Base-by-base conservation (phyloP, 64 coral and sea anemone species). In the Stichodactyla mertensii region DNA sequence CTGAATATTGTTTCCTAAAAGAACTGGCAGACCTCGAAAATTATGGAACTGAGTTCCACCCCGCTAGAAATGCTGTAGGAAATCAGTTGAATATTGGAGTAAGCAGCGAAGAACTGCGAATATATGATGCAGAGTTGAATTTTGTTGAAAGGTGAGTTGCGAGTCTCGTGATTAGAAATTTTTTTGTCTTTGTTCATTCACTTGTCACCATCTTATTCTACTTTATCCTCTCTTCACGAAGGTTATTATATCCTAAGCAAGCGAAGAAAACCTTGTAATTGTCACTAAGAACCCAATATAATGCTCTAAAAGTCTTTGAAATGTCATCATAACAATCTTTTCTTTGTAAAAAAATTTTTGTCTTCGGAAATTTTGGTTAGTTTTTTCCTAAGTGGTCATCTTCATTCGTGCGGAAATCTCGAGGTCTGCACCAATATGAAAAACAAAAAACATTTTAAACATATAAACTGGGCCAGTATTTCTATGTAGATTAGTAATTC, bases 31-130 rank as follows among this genome's bases (percentile, higher is more conserved):
- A 69, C 20, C 67, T 99, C 61, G 97, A 99, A 84, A 88, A 94
- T 79, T 99, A 92, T 55, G 97, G 97, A 69, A 92, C 91, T 27
- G 97, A 99, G 67, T 95, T 92, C 57, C 93, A 99, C 82, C 61
- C 86, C 6, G 97, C 88, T 10, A 99, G 92, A 77, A 92, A 88
- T 54, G 69, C 83, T 16, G 87, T 60, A n/a, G 91, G 90, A 56
- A 53, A 64, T 15, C 18, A 87, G 1, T 56, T 91, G 27, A 79
- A 94, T 78, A 90, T 99, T 61, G 97, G 97, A 54, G 93, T 95
- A 77, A 92, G 97, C 81, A 92, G 93, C 62, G 91, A 95, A 56
- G 97, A 94, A 51, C 87, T 99, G 16, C 88, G 79, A 71, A 92
- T 92, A 31, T 99, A 86, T 85, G 93, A 99, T 61, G 31, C n/a